Evolutionary conservation across 2,113 vertebrate species (phyloP).

Genomic region (Paracanthobrama guichenoti): DNA sequence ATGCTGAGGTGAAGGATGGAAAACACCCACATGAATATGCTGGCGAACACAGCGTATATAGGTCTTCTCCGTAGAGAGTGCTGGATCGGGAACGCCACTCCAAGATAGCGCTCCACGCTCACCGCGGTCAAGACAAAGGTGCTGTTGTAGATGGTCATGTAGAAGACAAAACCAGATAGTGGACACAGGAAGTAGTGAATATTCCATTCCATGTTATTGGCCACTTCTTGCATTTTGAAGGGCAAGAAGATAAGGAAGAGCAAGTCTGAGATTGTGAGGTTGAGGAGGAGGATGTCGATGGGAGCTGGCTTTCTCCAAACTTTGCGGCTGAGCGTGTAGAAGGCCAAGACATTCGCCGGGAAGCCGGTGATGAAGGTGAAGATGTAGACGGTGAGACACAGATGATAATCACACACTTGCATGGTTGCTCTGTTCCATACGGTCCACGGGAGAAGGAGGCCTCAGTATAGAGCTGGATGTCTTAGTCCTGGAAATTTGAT

Average conservation of each 20-base stretch:
- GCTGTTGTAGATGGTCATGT: slow-evolving; percentile 89
- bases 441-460: not conserved
- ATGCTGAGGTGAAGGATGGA: slow-evolving; percentile 78
- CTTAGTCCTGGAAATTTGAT: not conserved
- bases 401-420: slow-evolving; percentile 60
- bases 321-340: slow-evolving; percentile 78
- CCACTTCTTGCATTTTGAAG: slow-evolving; percentile 83
- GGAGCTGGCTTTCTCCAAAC: slow-evolving; percentile 75
- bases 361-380: slow-evolving; percentile 83
- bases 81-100: slow-evolving; percentile 84
- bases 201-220: slow-evolving; percentile 71
- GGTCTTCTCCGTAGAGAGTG: slow-evolving; percentile 77
- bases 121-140: slow-evolving; percentile 83
- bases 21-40: slow-evolving; percentile 80
- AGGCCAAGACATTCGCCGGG: slow-evolving; percentile 82
- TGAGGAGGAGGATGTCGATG: slow-evolving; percentile 86
- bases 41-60: slow-evolving; percentile 68
- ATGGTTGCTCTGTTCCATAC: slow-evolving; percentile 35
- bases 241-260: slow-evolving; percentile 86
- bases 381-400: slow-evolving; percentile 80
- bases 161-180: slow-evolving; percentile 81
- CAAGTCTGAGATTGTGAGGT: slow-evolving; percentile 85
- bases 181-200: slow-evolving; percentile 78
- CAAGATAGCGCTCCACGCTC: slow-evolving; percentile 87
- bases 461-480: not conserved